Base-by-base conservation (phyloP, 2,797 vertebrate genomes). In the Enteromius afrohamiltoni region DNA sequence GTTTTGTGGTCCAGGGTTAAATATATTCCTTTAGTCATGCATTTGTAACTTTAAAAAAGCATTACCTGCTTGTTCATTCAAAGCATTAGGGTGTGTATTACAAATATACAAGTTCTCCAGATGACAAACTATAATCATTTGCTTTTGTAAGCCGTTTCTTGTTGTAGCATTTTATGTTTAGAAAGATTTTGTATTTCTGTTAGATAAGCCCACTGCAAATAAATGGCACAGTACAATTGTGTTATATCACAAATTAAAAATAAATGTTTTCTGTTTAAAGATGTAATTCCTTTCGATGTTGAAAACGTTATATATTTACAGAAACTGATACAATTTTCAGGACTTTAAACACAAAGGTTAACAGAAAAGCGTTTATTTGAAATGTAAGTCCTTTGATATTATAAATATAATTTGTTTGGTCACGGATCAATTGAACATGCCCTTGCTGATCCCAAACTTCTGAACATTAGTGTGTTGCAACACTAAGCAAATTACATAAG, bases 401-500 rank as follows among this genome's bases (percentile, higher is more conserved):
- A 45, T 17, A 17, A 45, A 70, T 45, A 58, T 58, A 2, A 4
- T 55, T 53, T 40, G n/a, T 6, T 60, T 60, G 1, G n/a, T 14
- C 62, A 31, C 29, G 8, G 70, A 73, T 51, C 16, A 51, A 31
- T 51, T 51, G 51, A 49, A 49, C 2, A 10, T 17, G 2, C 29
- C 26, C 2, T 21, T 73, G 29, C 37, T 62, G 8, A 42, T 42
- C n/a, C 17, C 21, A 64, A 31, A 29, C 13, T 64, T 45, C 34
- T 14, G 10, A 8, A 55, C 13, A 16, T 6, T 37, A 75, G 71
- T 77, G 23, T 37, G 29, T 77, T 31, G 17, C 55, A 73, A 47
- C 55, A 62, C 79, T 49, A 53, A 65, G 34, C 60, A 75, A 75
- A 40, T 26, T 40, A 40, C 60, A 62, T 51, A 37, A 67, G 58